Evolutionary conservation across 1,140 invertebrate genomes (phyloP).

Genomic region (Hetaerina americana): DNA sequence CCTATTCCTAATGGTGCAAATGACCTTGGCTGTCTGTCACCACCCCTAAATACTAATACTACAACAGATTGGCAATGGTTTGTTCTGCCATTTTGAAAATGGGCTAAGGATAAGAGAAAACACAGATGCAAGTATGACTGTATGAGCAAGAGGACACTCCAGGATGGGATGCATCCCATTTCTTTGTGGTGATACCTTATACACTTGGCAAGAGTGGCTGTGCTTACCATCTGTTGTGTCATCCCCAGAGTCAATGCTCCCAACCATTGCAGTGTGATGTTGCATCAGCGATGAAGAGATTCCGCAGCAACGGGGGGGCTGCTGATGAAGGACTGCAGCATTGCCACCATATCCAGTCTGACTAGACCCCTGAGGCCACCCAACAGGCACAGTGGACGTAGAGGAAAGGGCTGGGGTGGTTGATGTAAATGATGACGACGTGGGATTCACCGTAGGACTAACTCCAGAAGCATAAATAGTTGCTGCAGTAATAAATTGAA

Average conservation of each 20-base stretch:
- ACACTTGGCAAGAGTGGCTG: no score
- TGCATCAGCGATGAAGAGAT: background rate
- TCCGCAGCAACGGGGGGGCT: background rate
- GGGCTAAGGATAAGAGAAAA: no score
- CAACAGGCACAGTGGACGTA: background rate
- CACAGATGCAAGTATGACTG: no score
- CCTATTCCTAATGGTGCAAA: no score
- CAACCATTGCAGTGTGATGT: background rate
- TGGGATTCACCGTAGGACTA: conserved; percentile 40
- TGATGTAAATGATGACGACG: conserved; percentile 9
- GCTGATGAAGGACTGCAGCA: background rate
- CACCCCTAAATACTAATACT: no score
- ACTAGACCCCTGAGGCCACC: background rate
- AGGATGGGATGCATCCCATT: no score
- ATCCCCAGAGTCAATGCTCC: background rate
- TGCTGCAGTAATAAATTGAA: no score
- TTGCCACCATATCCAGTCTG: background rate
- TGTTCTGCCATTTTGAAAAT: no score
- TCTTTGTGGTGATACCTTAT: no score
- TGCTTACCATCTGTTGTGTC: background rate
- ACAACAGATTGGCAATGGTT: no score
- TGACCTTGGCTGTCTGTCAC: no score
- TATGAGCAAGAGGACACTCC: no score
- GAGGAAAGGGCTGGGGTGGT: background rate
- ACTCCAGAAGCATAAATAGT: conserved; percentile 33